Evolutionary conservation across 1,140 invertebrate species (phyloP).

Genomic region (Littorina saxatilis): DNA sequence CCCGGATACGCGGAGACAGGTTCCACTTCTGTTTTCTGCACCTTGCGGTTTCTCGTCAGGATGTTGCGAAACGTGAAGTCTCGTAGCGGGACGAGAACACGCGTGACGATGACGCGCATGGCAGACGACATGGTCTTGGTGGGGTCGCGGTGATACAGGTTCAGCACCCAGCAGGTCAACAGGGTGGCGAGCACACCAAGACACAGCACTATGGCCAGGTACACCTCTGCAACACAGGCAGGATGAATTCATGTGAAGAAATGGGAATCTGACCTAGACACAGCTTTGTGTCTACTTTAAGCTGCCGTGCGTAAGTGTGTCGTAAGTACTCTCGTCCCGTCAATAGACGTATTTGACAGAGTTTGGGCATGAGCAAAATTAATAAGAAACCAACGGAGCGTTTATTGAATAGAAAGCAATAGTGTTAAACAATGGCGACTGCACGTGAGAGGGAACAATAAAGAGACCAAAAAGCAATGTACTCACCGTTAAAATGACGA

Average conservation of each 20-base stretch:
- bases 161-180: neutral
- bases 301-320: too few species aligned
- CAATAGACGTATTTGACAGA: too few species aligned
- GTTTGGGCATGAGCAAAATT: too few species aligned
- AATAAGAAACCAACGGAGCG: too few species aligned
- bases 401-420: too few species aligned
- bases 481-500: too few species aligned
- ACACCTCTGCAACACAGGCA: neutral
- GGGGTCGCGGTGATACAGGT: neutral
- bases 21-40: neutral
- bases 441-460: too few species aligned
- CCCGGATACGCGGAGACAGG: neutral
- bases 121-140: neutral
- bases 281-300: too few species aligned
- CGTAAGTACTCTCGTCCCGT: too few species aligned
- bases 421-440: too few species aligned
- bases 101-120: constrained; percentile 1
- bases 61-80: neutral
- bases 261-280: too few species aligned
- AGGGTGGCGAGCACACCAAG: constrained; percentile 12
- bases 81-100: neutral
- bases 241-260: neutral
- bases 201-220: constrained; percentile 9
- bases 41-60: neutral
- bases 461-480: too few species aligned